Conservation (phyloP, 2,888 invertebrate species). For the Spilarctia lutea region DNA sequence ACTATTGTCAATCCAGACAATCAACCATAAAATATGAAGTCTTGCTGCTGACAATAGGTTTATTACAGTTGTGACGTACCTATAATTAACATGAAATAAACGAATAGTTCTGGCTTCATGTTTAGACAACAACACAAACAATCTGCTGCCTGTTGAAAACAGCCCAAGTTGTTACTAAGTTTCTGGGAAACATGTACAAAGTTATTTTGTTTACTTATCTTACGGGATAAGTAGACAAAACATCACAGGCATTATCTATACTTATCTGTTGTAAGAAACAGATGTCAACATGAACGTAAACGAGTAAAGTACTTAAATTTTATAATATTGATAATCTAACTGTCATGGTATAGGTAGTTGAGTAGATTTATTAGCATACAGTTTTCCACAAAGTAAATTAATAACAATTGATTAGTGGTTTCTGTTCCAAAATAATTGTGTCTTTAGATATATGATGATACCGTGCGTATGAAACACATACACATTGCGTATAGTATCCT, state of each 20-base stretch:
- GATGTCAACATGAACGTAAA: background rate
- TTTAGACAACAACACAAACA: conserved; percentile 10
- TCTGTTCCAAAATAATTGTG: background rate
- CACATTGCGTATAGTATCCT: background rate
- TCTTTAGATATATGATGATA: background rate
- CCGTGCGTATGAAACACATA: background rate
- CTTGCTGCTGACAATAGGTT: background rate
- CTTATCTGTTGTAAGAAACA: background rate
- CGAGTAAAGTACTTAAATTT: background rate
- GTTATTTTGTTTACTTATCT: background rate
- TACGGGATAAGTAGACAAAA: background rate
- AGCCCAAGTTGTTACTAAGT: conserved; percentile 8
- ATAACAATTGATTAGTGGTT: background rate
- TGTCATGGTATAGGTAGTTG: background rate
- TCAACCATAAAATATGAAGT: background rate
- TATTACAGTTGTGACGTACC: background rate
- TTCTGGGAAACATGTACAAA: conserved; percentile 17
- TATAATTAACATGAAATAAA: background rate
- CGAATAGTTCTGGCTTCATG: background rate
- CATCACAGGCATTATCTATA: background rate
- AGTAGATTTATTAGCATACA: background rate
- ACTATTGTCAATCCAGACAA: background rate
- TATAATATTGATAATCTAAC: background rate
- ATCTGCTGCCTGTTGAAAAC: conserved; percentile 14
- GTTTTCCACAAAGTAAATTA: background rate